Base-by-base conservation (phyloP, 2,888 invertebrate genomes). In the Adelphocoris suturalis region DNA sequence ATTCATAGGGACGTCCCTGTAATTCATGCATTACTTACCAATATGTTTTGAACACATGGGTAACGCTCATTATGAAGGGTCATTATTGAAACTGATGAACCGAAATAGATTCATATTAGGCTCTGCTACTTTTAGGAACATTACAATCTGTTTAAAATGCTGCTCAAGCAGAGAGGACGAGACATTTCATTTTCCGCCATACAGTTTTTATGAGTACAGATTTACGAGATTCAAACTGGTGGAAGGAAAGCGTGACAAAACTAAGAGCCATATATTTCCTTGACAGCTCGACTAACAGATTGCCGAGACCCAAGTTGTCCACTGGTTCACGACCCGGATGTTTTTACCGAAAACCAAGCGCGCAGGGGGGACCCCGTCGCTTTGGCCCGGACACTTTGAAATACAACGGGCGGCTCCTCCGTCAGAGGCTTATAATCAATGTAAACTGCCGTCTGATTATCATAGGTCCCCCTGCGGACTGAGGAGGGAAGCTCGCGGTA, bases 361-460 rank as follows among this genome's bases (percentile, higher is more conserved):
- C 61, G 19, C 0, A n/a, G 19, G n/a, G 14, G 19, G 61, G 61
- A 23, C 68, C 23, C 14, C 46, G 37, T 37, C 85, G 27, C 47
- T 37, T 37, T 86, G 86, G 46, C 37, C 23, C 3, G 86, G 86
- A 75, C 86, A 47, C 68, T 86, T 75, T 86, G 86, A 86, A 68
- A 75, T 86, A 86, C 75, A 75, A 47, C 86, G 68, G 68, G 47
- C 47, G 1, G 14, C 61, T 57, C n/a, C 61, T 82, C 23, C 85
- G 19, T 13, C 37, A 37, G 68, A 57, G 37, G 86, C 75, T 86
- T 86, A 75, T 86, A 75, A 86, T 86, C 75, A 75, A 86, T 86
- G 86, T 86, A 86, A 86, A 86, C 75, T 86, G 75, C 86, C 85
- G 55, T 57, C 86, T 75, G 86, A 86, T 75, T 86, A 86, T 86